phyloP scores from a whole-genome alignment of 2,113 vertebrate species.

The Puma concolor region DNA sequence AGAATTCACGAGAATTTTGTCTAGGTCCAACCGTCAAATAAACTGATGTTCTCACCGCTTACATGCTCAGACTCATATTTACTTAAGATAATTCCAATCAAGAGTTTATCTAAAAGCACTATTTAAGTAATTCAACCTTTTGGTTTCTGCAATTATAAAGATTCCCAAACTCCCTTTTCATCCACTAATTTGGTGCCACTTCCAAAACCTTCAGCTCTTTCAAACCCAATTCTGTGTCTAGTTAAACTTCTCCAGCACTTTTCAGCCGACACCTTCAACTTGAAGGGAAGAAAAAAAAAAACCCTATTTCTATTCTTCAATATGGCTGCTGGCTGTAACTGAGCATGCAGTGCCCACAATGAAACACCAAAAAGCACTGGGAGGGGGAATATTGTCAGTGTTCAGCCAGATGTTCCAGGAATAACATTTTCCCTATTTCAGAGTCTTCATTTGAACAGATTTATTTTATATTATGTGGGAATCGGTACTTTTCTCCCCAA shows the following conservation, averaged over 20 bases:
- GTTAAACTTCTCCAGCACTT: slow-evolving; percentile 36
- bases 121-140: background rate
- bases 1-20: background rate
- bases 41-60: background rate
- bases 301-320: slow-evolving; percentile 51
- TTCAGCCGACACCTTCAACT: background rate
- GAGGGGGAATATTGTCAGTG: background rate
- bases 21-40: background rate
- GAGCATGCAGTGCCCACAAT: slow-evolving; percentile 52
- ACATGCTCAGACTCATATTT: background rate
- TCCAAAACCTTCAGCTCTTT: background rate
- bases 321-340: slow-evolving; percentile 65
- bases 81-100: background rate
- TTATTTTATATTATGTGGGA: background rate
- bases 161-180: background rate
- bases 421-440: background rate
- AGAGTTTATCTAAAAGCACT: background rate
- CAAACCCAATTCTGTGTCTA: background rate
- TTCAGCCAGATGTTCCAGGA: background rate
- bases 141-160: slow-evolving; percentile 21
- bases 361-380: slow-evolving; percentile 17
- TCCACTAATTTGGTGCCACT: background rate
- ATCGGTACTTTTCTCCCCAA: background rate
- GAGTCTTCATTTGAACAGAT: background rate
- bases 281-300: background rate